Percentiles rank a stretch among this genome's conserved stretches.
Conservation (phyloP, 2,113 vertebrate species). For the Antigone vipio region DNA sequence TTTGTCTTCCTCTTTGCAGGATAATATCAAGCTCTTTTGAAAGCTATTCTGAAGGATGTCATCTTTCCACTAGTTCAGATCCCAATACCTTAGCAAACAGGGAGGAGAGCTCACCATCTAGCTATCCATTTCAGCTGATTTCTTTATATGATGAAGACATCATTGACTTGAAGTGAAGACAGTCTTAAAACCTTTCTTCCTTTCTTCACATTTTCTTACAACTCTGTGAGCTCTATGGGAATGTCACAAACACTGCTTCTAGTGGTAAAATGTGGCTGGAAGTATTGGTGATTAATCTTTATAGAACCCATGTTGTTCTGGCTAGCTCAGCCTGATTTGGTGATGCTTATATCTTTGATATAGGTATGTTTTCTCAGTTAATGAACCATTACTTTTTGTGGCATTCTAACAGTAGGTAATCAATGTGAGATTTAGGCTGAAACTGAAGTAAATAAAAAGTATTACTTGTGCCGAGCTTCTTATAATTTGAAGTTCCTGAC, state of each 20-base stretch:
- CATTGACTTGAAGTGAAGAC: conserved; percentile 93
- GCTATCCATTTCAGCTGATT: conserved; percentile 77
- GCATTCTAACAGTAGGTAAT: conserved; percentile 58
- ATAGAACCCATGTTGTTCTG: conserved; percentile 32
- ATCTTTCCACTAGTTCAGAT: conserved; percentile 79
- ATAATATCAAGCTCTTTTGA: conserved; percentile 81
- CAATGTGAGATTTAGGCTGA: conserved; percentile 50
- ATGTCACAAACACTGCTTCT: conserved; percentile 52
- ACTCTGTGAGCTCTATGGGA: conserved; percentile 46
- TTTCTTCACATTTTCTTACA: conserved; percentile 56
- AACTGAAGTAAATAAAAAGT: conserved; percentile 63
- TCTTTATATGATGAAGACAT: conserved; percentile 89
- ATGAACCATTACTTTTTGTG: conserved; percentile 40
- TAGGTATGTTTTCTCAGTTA: conserved; percentile 44
- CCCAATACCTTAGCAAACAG: conserved; percentile 65
- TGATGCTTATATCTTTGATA: conserved; percentile 44
- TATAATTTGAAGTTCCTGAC: conserved; percentile 32
- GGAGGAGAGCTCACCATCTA: conserved; percentile 77
- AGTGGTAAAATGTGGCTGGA: conserved; percentile 28
- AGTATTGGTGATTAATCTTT: conserved; percentile 17
- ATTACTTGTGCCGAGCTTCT: conserved; percentile 43
- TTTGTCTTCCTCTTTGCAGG: conserved; percentile 68
- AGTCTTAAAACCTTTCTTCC: conserved; percentile 57
- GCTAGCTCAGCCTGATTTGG: conserved; percentile 38
- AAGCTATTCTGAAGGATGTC: conserved; percentile 73